Evolutionary conservation across 2,888 invertebrate genomes (phyloP).

Genomic region (Leptura quadrifasciata): DNA sequence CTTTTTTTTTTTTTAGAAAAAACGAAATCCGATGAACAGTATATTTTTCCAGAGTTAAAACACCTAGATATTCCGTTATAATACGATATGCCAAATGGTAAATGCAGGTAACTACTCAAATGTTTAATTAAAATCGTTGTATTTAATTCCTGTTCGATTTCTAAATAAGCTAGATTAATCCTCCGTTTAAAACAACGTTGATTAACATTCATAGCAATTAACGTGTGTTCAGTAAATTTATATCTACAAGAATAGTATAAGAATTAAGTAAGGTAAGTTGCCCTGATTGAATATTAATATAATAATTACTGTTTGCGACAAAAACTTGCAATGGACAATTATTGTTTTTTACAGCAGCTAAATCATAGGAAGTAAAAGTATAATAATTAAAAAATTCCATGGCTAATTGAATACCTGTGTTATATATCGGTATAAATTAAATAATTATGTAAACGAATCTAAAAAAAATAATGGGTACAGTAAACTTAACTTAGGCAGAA

Average conservation of each 20-base stretch:
- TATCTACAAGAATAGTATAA: not conserved
- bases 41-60: no score
- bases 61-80: no score
- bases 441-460: slow-evolving; percentile 1
- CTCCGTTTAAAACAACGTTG: not conserved
- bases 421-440: not conserved
- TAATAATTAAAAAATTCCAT: slow-evolving; percentile 9
- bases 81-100: not conserved
- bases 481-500: not conserved
- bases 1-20: no score
- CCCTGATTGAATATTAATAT: not conserved
- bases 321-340: not conserved
- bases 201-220: not conserved
- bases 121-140: not conserved
- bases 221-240: not conserved
- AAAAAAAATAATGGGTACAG: not conserved
- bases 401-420: slow-evolving; percentile 11
- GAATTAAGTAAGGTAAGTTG: not conserved
- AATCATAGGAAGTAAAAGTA: slow-evolving; percentile 21
- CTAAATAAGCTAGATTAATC: not conserved
- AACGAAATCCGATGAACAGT: no score
- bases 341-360: not conserved
- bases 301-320: not conserved
- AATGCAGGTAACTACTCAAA: not conserved
- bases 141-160: not conserved